A percentile compares a stretch with the other conserved stretches of the same genome.
phyloP scores from a whole-genome alignment of 2,113 vertebrate genomes.

The Perca flavescens region DNA sequence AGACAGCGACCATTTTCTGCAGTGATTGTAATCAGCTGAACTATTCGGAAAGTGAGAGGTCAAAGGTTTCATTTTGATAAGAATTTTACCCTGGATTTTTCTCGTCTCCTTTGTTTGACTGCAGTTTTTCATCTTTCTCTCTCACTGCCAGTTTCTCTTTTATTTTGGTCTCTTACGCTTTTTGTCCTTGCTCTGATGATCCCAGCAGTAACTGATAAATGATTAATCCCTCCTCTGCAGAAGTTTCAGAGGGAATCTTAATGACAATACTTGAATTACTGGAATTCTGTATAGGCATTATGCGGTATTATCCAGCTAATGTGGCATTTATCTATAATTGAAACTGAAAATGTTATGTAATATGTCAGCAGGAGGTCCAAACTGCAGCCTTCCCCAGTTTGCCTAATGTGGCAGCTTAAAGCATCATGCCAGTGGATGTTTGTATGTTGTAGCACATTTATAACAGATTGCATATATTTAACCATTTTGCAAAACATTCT shows the following conservation, averaged over 20 bases:
- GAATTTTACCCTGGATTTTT: slow-evolving; percentile 11
- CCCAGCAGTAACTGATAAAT: slow-evolving; percentile 17
- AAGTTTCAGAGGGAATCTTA: slow-evolving; percentile 31
- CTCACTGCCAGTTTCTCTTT: not conserved
- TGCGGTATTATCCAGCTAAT: slow-evolving; percentile 45
- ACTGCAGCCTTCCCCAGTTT: slow-evolving; percentile 23
- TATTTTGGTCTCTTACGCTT: not conserved
- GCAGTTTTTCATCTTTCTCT: slow-evolving; percentile 10
- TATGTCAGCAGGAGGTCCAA: slow-evolving; percentile 43
- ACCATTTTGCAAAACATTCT: not conserved
- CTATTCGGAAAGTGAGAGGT: slow-evolving; percentile 25
- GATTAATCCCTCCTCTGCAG: slow-evolving; percentile 21
- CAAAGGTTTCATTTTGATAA: slow-evolving; percentile 18
- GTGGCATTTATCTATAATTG: slow-evolving; percentile 58
- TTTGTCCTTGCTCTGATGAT: slow-evolving; percentile 6
- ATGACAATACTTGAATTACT: slow-evolving; percentile 36
- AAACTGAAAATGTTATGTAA: slow-evolving; percentile 61
- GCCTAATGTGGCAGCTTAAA: slow-evolving; percentile 25
- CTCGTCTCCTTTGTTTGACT: not conserved
- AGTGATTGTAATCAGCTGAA: slow-evolving; percentile 45
- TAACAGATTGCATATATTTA: not conserved
- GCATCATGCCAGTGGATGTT: slow-evolving; percentile 10
- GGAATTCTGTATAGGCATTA: slow-evolving; percentile 12
- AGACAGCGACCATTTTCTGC: slow-evolving; percentile 28
- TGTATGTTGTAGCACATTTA: not conserved